Base-by-base conservation (phyloP, 2,888 invertebrate species). In the Acanthosoma haemorrhoidale region DNA sequence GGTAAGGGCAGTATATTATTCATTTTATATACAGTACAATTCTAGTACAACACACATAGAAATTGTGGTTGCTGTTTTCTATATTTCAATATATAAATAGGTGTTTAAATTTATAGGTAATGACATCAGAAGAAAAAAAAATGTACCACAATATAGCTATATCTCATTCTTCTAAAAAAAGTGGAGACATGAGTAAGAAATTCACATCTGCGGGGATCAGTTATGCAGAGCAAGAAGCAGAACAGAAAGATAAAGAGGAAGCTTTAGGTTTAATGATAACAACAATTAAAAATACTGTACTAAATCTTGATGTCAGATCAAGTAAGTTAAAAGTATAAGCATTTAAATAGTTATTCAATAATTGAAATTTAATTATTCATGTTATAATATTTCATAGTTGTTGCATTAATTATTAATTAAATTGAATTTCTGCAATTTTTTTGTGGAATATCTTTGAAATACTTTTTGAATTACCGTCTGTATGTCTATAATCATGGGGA, bases 141-240 rank as follows among this genome's bases (percentile, higher is more conserved):
- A n/a, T 18, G 6, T 70, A 64, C 4, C 63, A 70, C 21, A 41
- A 69, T 21, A 34, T 16, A 13, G 69, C 69, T 8, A 3, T 11
- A 21, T 32, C 5, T 16, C 21, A 11, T 25, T 29, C 9, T 64
- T 64, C 64, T 16, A 80, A 77, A 71, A n/a, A 25, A 0, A 70
- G 74, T 25, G 60, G 63, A 0, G 64, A 60, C 13, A 11, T 43
- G 2, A 16, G 70, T 1, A 66, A 64, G 16, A 80, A 79, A 72
- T 76, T 76, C 69, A 80, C 79, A 0, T 74, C 77, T 3, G 21
- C 71, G 11, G 80, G 80, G 2, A 77, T 78, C 61, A 75, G 74
- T 0, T 68, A 77, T 13, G 64, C 72, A 5, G 61, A 73, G 2
- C 58, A 78, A 0, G 75, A 78, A 58, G 67, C 71, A 32, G 72